Conservation (phyloP, 2,113 vertebrate genomes). For the Lepus americanus region DNA sequence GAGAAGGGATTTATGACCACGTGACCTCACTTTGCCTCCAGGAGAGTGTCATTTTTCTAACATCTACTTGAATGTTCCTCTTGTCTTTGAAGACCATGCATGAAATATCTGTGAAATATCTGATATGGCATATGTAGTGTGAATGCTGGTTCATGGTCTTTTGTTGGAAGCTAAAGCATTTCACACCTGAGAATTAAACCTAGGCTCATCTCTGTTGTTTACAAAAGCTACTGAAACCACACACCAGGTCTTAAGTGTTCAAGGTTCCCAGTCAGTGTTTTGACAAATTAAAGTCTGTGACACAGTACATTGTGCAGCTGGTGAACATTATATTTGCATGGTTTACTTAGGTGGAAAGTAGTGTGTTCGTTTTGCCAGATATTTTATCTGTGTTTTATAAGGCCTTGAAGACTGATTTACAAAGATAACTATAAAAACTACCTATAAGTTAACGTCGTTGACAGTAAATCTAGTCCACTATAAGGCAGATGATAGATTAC, state of each 20-base stretch:
- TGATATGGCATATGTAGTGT: constrained; percentile 72
- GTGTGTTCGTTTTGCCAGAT: constrained; percentile 78
- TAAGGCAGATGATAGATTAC: constrained; percentile 79
- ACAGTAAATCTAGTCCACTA: constrained; percentile 78
- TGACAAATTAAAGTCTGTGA: constrained; percentile 77
- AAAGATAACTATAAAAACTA: background rate
- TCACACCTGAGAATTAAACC: constrained; percentile 69
- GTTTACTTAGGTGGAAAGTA: constrained; percentile 67
- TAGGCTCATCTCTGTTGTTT: constrained; percentile 70
- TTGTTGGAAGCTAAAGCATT: constrained; percentile 79
- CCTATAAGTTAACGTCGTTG: constrained; percentile 44
- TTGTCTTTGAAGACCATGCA: constrained; percentile 56
- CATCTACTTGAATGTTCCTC: constrained; percentile 66
- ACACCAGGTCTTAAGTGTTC: constrained; percentile 65
- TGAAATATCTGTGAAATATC: constrained; percentile 77
- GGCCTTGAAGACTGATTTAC: background rate
- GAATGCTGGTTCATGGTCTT: constrained; percentile 77
- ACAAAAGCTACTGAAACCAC: constrained; percentile 83
- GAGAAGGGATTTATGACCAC: constrained; percentile 22
- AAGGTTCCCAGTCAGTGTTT: constrained; percentile 75
- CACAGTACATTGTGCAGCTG: background rate
- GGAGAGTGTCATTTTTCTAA: constrained; percentile 73
- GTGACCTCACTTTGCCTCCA: background rate
- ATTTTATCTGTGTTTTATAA: constrained; percentile 76
- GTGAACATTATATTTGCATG: constrained; percentile 36